Evolutionary conservation across 1,140 invertebrate species (phyloP).

Genomic region (Bombus turneri): DNA sequence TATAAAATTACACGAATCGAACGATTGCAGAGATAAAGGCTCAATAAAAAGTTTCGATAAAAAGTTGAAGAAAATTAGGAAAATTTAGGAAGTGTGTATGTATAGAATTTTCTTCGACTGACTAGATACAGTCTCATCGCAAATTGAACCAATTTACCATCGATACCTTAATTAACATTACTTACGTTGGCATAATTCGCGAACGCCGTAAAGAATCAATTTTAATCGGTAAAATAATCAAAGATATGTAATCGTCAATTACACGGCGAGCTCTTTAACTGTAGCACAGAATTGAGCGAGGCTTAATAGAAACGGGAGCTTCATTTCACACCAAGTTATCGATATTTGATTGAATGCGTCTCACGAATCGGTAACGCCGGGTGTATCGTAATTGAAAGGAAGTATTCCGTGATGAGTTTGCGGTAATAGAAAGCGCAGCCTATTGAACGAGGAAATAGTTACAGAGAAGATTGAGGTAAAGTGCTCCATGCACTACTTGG

Average conservation of each 20-base stretch:
- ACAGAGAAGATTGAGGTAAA: neutral
- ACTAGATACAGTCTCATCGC: too few relatives aligned
- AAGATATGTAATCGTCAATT: neutral
- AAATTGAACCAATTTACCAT: too few relatives aligned
- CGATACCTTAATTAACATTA: neutral
- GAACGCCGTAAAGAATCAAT: neutral
- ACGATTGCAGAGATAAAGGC: too few relatives aligned
- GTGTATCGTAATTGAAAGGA: constrained; percentile 20
- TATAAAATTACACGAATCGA: too few relatives aligned
- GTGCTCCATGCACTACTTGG: neutral
- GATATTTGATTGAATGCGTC: constrained; percentile 22
- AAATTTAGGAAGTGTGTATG: too few relatives aligned
- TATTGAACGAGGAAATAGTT: constrained; percentile 9
- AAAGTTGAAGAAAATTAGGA: too few relatives aligned
- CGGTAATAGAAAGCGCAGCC: constrained; percentile 11
- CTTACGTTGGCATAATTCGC: neutral
- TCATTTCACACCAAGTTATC: constrained; percentile 30
- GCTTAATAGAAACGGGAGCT: neutral
- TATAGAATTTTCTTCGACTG: too few relatives aligned
- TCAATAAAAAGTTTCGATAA: too few relatives aligned
- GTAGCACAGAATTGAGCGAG: too few relatives aligned
- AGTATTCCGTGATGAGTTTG: constrained; percentile 17
- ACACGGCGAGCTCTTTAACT: constrained; percentile 1
- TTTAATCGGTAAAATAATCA: neutral
- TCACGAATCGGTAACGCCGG: neutral